These are phyloP conservation scores for Junco hyemalis DNA, from an alignment of 2,113 vertebrate genomes.

Conservation along the genomic window DNA sequence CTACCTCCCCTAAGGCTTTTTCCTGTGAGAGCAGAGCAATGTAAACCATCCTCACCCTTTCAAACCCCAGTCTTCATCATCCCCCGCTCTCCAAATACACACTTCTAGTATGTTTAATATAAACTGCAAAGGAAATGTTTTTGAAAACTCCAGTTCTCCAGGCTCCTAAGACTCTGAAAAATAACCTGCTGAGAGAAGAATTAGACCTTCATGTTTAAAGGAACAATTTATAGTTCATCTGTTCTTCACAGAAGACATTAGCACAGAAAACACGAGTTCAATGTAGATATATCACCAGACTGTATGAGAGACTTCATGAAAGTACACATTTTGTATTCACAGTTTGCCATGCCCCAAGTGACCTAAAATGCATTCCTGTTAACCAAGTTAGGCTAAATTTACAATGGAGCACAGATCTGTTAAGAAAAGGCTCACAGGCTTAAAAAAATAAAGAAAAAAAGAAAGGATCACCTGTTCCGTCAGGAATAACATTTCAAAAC, in stretches of 20 bases:
- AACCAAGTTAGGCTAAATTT: neutral
- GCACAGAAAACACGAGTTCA: neutral
- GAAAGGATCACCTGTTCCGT: neutral
- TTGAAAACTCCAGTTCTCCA: neutral
- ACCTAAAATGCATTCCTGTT: neutral
- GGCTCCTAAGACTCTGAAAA: neutral
- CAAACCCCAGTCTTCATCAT: neutral
- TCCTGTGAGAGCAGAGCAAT: neutral
- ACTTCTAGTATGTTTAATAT: neutral
- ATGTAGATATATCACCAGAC: neutral
- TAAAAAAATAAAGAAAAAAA: neutral
- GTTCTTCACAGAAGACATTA: neutral
- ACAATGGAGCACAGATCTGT: neutral
- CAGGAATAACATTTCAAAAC: neutral
- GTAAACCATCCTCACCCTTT: neutral
- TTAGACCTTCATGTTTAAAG: neutral
- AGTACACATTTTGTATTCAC: neutral
- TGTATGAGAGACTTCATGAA: neutral
- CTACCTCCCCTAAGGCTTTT: neutral
- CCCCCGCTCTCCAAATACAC: neutral
- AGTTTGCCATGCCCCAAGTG: neutral
- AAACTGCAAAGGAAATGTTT: constrained; percentile 1
- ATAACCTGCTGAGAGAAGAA: neutral
- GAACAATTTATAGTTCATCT: neutral
- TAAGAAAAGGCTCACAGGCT: neutral